Conservation (phyloP, 2,888 invertebrate species). For the Leucania comma region DNA sequence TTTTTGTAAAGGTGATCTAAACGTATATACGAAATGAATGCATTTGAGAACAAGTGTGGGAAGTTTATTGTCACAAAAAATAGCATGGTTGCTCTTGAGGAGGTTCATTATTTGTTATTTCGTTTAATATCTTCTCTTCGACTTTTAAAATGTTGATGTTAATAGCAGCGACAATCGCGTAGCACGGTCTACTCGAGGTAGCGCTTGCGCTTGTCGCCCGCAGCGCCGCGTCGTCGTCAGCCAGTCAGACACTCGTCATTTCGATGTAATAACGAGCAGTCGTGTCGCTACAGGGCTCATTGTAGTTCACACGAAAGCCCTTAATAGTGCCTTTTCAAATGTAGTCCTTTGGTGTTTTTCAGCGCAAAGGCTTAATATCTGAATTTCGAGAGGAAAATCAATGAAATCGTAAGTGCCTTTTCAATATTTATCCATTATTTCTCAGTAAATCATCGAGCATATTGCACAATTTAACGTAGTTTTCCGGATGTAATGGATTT, state of each 20-base stretch:
- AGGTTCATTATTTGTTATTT: slow-evolving; percentile 2
- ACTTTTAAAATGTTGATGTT: slow-evolving; percentile 22
- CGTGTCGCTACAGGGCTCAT: slow-evolving; percentile 88
- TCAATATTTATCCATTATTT: slow-evolving; percentile 41
- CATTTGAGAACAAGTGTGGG: neutral
- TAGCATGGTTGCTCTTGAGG: neutral
- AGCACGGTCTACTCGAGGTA: slow-evolving; percentile 27
- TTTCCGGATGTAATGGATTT: slow-evolving; percentile 51
- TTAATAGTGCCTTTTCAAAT: slow-evolving; percentile 88
- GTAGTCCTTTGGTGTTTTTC: slow-evolving; percentile 87
- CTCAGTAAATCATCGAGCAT: slow-evolving; percentile 61
- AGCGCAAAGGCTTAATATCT: slow-evolving; percentile 80
- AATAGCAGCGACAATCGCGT: slow-evolving; percentile 42
- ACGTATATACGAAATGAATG: neutral
- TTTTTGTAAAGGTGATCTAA: neutral
- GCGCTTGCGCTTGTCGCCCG: slow-evolving; percentile 61
- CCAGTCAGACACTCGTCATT: slow-evolving; percentile 77
- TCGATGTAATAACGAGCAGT: slow-evolving; percentile 87
- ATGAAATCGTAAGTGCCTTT: slow-evolving; percentile 86
- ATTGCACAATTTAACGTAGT: slow-evolving; percentile 76
- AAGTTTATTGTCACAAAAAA: neutral
- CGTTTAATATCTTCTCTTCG: slow-evolving; percentile 13
- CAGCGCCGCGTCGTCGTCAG: slow-evolving; percentile 49
- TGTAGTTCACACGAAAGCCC: slow-evolving; percentile 90
- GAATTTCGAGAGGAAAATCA: slow-evolving; percentile 86